Evolutionary conservation across 1,140 invertebrate species (phyloP), one percentile per base, ranked within the genome.

Genomic region (Heliothis subflexa): DNA sequence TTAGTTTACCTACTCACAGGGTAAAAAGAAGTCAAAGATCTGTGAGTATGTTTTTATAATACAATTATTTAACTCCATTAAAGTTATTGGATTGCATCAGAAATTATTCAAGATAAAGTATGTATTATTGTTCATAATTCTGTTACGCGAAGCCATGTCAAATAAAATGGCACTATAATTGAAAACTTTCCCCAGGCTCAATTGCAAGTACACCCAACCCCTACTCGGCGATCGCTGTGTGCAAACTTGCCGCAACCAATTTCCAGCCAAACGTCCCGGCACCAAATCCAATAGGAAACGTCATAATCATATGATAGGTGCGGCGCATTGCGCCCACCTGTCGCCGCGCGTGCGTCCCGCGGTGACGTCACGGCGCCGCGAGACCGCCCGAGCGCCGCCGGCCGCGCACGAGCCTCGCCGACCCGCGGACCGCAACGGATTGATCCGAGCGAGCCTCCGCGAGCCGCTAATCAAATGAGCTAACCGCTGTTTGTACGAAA

Each of bases 231-330:
- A 73, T 83, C 73, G 82, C 49, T 62, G 76, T 81, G 78, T 84
- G 78, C 83, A 83, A 83, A 83, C 83, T 81, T 82, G 75, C 84
- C 81, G 82, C 87, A 85, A 83, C 82, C 84, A 91, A 91, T 88
- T 90, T 86, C 85, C 83, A 86, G 18, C 68, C 76, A 83, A 80
- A 84, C 62, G 79, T 81, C 83, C 86, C 84, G 82, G 78, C 85
- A 77, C 81, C 85, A 85, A 85, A 86, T 88, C 88, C 79, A 86
- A 89, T 88, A 89, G 86, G 88, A 93, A 92, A 94, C 86, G 93
- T 93, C 91, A 93, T 90, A 91, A 93, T 93, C 93, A 93, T 91
- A 91, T 93, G 91, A 91, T 91, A 91, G 89, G 89, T 88, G 86
- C 90, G 88, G 91, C 93, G 91, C 91, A 92, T 85, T 93, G 91